Percentiles rank a stretch among this genome's conserved stretches.
These are phyloP conservation scores for Grammomys surdaster DNA, from an alignment of 2,113 vertebrate species.

Conservation along the genomic window DNA sequence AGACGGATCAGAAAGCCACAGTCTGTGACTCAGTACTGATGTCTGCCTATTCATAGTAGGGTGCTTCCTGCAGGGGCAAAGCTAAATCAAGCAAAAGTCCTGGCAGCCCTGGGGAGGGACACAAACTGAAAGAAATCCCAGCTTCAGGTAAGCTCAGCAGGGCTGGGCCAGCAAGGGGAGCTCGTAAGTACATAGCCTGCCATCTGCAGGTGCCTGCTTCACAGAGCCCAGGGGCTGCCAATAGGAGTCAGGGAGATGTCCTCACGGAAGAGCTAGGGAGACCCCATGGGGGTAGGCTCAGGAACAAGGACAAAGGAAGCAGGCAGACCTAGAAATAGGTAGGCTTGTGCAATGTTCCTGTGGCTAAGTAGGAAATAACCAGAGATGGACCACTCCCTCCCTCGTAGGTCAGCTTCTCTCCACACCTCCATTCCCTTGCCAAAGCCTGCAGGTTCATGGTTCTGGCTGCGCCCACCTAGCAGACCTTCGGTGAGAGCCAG, in stretches of 20 bases:
- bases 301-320: too few species aligned
- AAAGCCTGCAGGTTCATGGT: not conserved
- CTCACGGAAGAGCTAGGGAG: not conserved
- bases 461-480: not conserved
- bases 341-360: not conserved
- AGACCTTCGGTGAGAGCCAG: not conserved
- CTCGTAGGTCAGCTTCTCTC: not conserved
- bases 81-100: not conserved
- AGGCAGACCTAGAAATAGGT: not conserved
- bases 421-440: not conserved
- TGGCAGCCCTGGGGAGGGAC: not conserved
- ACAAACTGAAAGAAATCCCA: not conserved
- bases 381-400: not conserved
- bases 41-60: not conserved
- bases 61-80: not conserved
- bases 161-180: too few species aligned
- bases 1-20: not conserved
- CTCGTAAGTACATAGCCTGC: accelerated
- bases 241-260: not conserved
- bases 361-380: not conserved
- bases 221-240: not conserved
- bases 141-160: not conserved
- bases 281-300: not conserved
- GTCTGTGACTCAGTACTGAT: not conserved
- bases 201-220: not conserved